Percentiles rank a stretch among this genome's conserved stretches.
phyloP scores from a whole-genome alignment of 2,797 vertebrate genomes.

The Psittacula echo region DNA sequence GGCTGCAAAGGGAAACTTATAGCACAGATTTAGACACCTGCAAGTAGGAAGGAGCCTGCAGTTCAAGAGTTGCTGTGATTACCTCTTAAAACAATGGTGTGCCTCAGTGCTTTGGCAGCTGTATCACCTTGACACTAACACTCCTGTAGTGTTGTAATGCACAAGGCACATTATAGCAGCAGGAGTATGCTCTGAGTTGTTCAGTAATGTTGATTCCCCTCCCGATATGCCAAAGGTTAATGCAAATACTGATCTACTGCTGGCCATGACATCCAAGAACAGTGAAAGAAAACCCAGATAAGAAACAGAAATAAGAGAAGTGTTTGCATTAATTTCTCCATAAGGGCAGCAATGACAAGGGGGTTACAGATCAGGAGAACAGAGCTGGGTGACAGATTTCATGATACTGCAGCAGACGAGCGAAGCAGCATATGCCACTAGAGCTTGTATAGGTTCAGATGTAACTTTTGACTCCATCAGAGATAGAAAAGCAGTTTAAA shows the following conservation, averaged over 20 bases:
- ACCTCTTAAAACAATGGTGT: background rate
- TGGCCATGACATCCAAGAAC: background rate
- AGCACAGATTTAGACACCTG: background rate
- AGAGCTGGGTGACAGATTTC: constrained; percentile 8
- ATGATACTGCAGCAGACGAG: background rate
- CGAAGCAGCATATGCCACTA: background rate
- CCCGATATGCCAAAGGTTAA: background rate
- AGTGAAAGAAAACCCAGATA: background rate
- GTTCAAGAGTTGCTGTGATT: background rate
- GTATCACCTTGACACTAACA: background rate
- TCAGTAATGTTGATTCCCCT: background rate
- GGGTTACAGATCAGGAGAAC: background rate
- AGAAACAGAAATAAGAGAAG: background rate
- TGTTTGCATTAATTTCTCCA: background rate
- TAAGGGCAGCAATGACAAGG: background rate
- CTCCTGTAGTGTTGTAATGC: background rate
- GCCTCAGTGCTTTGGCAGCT: background rate
- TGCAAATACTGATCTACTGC: background rate
- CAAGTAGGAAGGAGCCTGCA: background rate
- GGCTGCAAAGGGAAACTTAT: background rate
- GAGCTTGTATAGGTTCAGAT: constrained; percentile 1
- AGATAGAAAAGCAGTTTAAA: constrained; percentile 29
- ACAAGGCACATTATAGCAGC: background rate
- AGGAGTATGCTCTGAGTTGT: background rate
- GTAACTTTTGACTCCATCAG: constrained; percentile 18